Evolutionary conservation across 2,797 vertebrate genomes (phyloP), one percentile per base, ranked within the genome.

Genomic region (Dromococcyx pavoninus): DNA sequence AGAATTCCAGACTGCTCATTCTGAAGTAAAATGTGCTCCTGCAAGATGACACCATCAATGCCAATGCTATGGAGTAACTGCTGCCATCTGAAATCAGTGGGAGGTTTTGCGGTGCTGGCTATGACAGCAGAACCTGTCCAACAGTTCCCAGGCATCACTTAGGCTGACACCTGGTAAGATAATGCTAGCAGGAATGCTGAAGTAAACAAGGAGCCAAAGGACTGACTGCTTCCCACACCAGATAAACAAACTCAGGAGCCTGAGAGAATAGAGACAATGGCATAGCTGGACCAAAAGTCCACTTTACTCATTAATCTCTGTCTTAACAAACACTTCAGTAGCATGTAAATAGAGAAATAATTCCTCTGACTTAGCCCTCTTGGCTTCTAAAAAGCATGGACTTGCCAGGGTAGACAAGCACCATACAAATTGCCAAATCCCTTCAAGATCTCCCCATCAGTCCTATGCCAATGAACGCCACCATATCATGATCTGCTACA

Each of bases 11-110:
- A 57, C 65, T 61, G 78, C 53, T 82, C 85, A 67, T 65, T 30
- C 2, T 5, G 57, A 75, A 15, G 3, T 15, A 33, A 2, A 0
- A 65, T 0, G 0, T 13, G 33, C 12, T 24, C 7, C 62, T 30
- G 56, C 72, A 33, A 37, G 54, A 28, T 1, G 0, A 12, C 5
- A 15, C 28, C 65, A 23, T 32, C 69, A 44, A 8, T 19, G 39
- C 2, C 2, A 2, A 11, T 0, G 1, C 22, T 64, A 67, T 6
- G 10, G 35, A 30, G n/a, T 25, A 32, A 30, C 44, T 58, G 35
- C 60, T 61, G 37, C 17, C 1, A 0, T 60, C 9, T 10, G 5
- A n/a, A 19, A 46, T 5, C 78, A 61, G 41, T 3, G 12, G 0
- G 2, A 57, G 33, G 18, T 35, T 56, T 13, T 1, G 0, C 58